A percentile compares a stretch with the other conserved stretches of the same genome.
These are phyloP conservation scores for Micropterix aruncella DNA, from an alignment of 2,888 invertebrate species.

Conservation along the genomic window DNA sequence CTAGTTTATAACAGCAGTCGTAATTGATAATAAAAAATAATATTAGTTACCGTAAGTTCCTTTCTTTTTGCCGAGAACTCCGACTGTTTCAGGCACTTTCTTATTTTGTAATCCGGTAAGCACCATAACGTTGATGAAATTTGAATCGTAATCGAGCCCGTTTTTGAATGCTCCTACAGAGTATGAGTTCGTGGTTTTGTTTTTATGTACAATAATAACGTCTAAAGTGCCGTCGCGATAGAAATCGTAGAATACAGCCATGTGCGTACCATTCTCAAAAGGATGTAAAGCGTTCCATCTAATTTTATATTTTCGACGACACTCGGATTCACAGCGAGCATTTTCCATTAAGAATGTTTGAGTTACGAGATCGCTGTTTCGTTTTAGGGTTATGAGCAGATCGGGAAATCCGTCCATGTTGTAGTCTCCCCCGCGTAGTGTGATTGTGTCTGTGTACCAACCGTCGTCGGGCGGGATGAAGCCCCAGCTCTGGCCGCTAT, in stretches of 20 bases:
- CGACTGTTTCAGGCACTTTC: slow-evolving; percentile 53
- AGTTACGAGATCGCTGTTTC: slow-evolving; percentile 28
- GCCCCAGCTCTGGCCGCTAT: slow-evolving; percentile 49
- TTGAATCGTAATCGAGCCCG: slow-evolving; percentile 83
- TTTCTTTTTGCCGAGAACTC: slow-evolving; percentile 60
- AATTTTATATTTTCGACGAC: slow-evolving; percentile 60
- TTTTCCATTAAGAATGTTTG: slow-evolving; percentile 70
- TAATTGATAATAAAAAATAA: too few species aligned
- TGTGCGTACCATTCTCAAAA: slow-evolving; percentile 57
- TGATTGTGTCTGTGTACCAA: slow-evolving; percentile 59
- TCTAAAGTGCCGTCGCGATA: slow-evolving; percentile 91
- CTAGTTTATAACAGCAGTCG: too few species aligned
- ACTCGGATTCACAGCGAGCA: slow-evolving; percentile 52
- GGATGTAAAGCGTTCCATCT: slow-evolving; percentile 62
- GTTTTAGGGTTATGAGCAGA: slow-evolving; percentile 59
- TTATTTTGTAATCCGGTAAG: slow-evolving; percentile 68
- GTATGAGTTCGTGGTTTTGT: slow-evolving; percentile 31
- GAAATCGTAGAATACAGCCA: slow-evolving; percentile 88
- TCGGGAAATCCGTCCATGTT: slow-evolving; percentile 96
- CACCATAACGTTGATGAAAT: slow-evolving; percentile 92
- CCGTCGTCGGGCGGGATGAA: slow-evolving; percentile 43
- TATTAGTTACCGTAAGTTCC: slow-evolving; percentile 53
- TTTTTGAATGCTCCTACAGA: slow-evolving; percentile 72
- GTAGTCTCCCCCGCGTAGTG: slow-evolving; percentile 79
- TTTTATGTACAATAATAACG: slow-evolving; percentile 59